Percentiles rank a stretch among this genome's conserved stretches.
Evolutionary conservation across 2,113 vertebrate genomes (phyloP).

Genomic region (Azemiops feae): DNA sequence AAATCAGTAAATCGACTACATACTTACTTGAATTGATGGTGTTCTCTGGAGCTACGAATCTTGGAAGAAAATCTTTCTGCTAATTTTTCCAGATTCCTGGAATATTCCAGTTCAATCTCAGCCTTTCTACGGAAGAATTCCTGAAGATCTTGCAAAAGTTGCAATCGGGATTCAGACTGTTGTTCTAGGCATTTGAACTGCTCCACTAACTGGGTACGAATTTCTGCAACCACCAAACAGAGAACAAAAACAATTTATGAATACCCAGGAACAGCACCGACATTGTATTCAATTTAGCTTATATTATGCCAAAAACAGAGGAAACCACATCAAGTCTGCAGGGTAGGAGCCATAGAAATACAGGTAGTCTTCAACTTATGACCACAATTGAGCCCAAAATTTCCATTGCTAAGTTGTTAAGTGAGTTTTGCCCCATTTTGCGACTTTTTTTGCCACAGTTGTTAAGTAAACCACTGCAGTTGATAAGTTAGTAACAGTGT

Average conservation of each 20-base stretch:
- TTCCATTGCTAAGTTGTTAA: not conserved
- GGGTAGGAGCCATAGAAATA: not conserved
- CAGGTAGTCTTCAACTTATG: not conserved
- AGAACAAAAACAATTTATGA: not conserved
- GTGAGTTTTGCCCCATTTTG: not conserved
- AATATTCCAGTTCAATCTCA: slow-evolving; percentile 96
- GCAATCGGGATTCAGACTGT: slow-evolving; percentile 94
- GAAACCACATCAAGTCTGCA: not conserved
- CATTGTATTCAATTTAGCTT: not conserved
- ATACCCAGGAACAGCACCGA: not conserved
- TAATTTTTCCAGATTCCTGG: slow-evolving; percentile 94
- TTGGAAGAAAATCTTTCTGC: slow-evolving; percentile 96
- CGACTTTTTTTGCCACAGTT: not conserved
- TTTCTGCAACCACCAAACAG: slow-evolving; percentile 74
- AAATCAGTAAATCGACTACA: accelerated
- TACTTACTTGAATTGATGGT: slow-evolving; percentile 94
- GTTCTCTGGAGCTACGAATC: slow-evolving; percentile 93
- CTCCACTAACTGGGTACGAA: slow-evolving; percentile 95
- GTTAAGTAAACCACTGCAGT: not conserved
- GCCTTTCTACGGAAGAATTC: slow-evolving; percentile 98
- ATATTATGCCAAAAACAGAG: not conserved
- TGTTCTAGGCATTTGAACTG: slow-evolving; percentile 99
- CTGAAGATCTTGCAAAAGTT: slow-evolving; percentile 97
- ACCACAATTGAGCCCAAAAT: not conserved
- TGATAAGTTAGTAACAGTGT: not conserved